phyloP scores from a whole-genome alignment of 2,797 vertebrate genomes.

The Margarornis squamiger region DNA sequence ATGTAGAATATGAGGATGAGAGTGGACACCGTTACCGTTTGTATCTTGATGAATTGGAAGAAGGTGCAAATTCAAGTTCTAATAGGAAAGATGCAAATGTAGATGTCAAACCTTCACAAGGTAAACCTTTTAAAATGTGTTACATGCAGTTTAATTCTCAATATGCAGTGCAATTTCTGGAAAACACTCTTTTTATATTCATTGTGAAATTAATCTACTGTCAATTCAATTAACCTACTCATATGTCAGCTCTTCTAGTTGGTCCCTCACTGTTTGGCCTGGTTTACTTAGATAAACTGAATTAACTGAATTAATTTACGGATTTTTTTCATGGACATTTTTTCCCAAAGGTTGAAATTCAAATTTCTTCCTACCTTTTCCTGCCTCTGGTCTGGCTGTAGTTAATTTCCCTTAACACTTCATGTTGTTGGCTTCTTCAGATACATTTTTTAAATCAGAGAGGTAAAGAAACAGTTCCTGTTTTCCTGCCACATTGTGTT shows the following conservation, averaged over 20 bases:
- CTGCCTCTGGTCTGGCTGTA: background rate
- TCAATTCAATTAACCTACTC: constrained; percentile 24
- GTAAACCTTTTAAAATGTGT: constrained; percentile 67
- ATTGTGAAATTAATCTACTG: background rate
- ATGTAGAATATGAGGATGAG: constrained; percentile 98
- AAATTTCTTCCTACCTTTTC: background rate
- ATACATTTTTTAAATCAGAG: background rate
- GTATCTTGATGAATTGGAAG: constrained; percentile 94
- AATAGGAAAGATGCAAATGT: constrained; percentile 76
- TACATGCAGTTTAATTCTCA: background rate
- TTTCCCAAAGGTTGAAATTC: background rate
- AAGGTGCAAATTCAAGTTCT: constrained; percentile 74
- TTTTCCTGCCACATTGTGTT: background rate
- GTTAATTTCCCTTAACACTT: background rate
- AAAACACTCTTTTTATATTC: background rate
- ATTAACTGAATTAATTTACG: background rate
- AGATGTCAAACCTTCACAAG: constrained; percentile 84
- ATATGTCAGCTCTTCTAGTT: background rate
- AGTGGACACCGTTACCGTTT: constrained; percentile 95
- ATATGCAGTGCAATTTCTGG: background rate
- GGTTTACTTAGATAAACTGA: background rate
- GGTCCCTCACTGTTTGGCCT: background rate
- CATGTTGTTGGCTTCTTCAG: background rate
- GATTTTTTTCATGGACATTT: background rate
- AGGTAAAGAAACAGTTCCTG: background rate